These are phyloP conservation scores for Drosophila subpulchrella DNA, from an alignment of 1,140 invertebrate species.

Conservation along the genomic window DNA sequence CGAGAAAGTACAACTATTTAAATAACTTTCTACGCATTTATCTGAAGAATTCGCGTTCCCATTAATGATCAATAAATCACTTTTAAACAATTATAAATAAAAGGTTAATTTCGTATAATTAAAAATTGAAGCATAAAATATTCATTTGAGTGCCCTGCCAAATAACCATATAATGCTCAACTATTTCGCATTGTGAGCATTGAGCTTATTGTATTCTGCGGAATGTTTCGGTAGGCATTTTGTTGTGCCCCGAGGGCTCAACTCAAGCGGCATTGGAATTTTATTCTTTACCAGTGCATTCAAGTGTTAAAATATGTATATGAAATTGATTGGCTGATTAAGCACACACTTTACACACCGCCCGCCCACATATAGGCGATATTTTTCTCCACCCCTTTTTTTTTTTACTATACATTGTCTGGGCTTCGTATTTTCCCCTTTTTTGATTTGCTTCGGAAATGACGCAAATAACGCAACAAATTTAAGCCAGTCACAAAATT, in stretches of 20 bases:
- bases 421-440: slow-evolving; percentile 57
- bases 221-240: slow-evolving; percentile 29
- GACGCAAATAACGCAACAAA: slow-evolving; percentile 80
- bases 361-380: slow-evolving; percentile 12
- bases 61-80: background rate
- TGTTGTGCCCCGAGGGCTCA: slow-evolving; percentile 19
- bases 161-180: slow-evolving; percentile 4
- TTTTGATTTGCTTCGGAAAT: slow-evolving; percentile 78
- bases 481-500: slow-evolving; percentile 73
- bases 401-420: slow-evolving; percentile 27
- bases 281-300: slow-evolving; percentile 60
- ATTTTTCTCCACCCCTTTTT: slow-evolving; percentile 18
- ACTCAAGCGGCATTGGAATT: slow-evolving; percentile 47
- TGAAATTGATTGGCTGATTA: slow-evolving; percentile 81
- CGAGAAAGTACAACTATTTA: too few species aligned
- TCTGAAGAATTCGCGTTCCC: background rate
- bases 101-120: slow-evolving; percentile 3
- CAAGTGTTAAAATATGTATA: slow-evolving; percentile 79
- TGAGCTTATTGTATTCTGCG: slow-evolving; percentile 2
- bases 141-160: background rate
- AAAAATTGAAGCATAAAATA: background rate
- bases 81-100: too few species aligned
- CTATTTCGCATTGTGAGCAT: slow-evolving; percentile 3
- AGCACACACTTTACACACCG: slow-evolving; percentile 51
- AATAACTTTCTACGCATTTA: background rate